These are phyloP conservation scores for Archips xylosteana DNA, from an alignment of 2,888 invertebrate species.

Conservation along the genomic window DNA sequence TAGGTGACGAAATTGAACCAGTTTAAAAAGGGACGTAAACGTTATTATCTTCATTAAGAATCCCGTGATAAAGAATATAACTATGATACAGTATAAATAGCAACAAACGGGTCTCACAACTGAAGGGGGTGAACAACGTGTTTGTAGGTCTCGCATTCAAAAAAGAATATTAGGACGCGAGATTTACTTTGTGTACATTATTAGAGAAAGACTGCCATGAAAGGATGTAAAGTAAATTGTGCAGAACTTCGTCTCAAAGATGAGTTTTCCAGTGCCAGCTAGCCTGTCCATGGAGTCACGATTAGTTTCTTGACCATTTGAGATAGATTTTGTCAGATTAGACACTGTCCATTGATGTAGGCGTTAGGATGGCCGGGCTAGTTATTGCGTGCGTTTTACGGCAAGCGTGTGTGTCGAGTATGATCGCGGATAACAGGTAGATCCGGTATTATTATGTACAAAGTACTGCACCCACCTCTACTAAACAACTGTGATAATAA, in stretches of 20 bases:
- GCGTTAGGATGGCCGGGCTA: slow-evolving; percentile 62
- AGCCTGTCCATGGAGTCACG: slow-evolving; percentile 62
- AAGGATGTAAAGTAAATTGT: slow-evolving; percentile 77
- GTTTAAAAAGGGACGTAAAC: slow-evolving; percentile 81
- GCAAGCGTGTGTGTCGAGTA: slow-evolving; percentile 69
- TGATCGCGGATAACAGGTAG: slow-evolving; percentile 76
- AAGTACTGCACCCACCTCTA: slow-evolving; percentile 86
- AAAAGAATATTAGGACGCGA: slow-evolving; percentile 61
- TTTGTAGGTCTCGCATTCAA: slow-evolving; percentile 71
- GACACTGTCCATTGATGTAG: slow-evolving; percentile 50
- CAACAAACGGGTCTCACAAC: slow-evolving; percentile 68
- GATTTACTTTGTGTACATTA: slow-evolving; percentile 82
- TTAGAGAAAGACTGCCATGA: slow-evolving; percentile 82
- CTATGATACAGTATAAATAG: slow-evolving; percentile 61
- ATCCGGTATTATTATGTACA: slow-evolving; percentile 84
- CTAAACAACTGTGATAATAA: slow-evolving; percentile 87
- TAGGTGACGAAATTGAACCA: slow-evolving; percentile 85
- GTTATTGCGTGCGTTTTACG: slow-evolving; percentile 69
- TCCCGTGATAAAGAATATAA: slow-evolving; percentile 68
- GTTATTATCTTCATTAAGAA: slow-evolving; percentile 81
- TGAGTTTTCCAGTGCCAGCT: slow-evolving; percentile 64
- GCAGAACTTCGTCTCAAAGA: slow-evolving; percentile 79
- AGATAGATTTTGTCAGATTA: slow-evolving; percentile 57
- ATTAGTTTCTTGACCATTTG: slow-evolving; percentile 56
- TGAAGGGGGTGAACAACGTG: slow-evolving; percentile 79